Evolutionary conservation across 2,888 invertebrate species (phyloP).

Genomic region (Ctenicera cuprea): DNA sequence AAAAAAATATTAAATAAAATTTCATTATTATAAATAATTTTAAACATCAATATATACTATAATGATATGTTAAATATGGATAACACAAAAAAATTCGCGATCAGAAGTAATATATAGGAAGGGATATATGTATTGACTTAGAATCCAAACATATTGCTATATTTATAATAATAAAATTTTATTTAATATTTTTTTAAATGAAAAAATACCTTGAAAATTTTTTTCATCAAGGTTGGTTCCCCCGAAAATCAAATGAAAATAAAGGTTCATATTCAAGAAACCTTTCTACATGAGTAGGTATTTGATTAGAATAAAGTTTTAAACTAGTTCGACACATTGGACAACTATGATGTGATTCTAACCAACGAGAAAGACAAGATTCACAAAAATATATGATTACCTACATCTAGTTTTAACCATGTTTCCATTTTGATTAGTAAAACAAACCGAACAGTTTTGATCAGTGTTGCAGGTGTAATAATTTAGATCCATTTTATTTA

Average conservation of each 20-base stretch:
- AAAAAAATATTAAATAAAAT: too few relatives aligned
- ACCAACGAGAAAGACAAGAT: slow-evolving; percentile 6
- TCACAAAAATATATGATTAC: slow-evolving; percentile 22
- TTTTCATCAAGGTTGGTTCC: slow-evolving; percentile 3
- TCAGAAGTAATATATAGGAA: too few relatives aligned
- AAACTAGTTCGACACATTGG: slow-evolving; percentile 7
- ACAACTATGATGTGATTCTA: slow-evolving; percentile 10
- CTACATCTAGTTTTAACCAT: slow-evolving; percentile 12
- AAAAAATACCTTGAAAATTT: neutral
- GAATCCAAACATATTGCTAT: too few relatives aligned
- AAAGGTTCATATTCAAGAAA: slow-evolving; percentile 9
- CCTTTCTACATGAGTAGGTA: neutral
- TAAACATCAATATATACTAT: too few relatives aligned
- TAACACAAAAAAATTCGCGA: too few relatives aligned
- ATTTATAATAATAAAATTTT: too few relatives aligned
- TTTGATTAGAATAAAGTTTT: neutral
- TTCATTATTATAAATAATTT: too few relatives aligned
- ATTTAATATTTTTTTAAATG: too few relatives aligned
- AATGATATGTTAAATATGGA: too few relatives aligned
- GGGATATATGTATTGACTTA: too few relatives aligned
- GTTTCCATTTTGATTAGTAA: slow-evolving; percentile 10
- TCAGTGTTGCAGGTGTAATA: slow-evolving; percentile 8
- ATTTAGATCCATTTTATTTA: neutral
- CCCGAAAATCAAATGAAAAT: slow-evolving; percentile 1
- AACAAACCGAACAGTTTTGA: slow-evolving; percentile 10